phyloP scores from a whole-genome alignment of 2,113 vertebrate species.

The Furnarius figulus region DNA sequence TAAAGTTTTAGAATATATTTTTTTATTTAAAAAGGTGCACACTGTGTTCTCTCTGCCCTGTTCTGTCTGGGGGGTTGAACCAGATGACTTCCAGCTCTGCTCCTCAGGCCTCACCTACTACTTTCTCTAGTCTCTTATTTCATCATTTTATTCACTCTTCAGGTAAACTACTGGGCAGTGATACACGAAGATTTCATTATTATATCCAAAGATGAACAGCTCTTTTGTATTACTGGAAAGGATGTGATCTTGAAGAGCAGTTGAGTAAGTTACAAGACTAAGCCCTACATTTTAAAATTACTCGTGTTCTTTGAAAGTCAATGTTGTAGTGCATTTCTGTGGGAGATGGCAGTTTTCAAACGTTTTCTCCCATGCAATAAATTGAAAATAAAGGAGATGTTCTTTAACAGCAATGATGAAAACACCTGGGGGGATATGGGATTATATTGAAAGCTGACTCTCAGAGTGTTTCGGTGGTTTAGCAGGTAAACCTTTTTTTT shows the following conservation, averaged over 20 bases:
- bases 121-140: not conserved
- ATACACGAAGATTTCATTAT: constrained; percentile 23
- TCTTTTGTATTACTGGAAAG: not conserved
- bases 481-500: not conserved
- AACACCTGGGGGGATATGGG: not conserved
- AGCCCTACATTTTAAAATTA: constrained; percentile 1
- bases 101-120: not conserved
- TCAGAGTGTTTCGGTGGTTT: not conserved
- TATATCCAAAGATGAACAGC: not conserved
- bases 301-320: not conserved
- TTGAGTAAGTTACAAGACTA: not conserved
- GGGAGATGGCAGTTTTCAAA: constrained; percentile 11
- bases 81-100: not conserved
- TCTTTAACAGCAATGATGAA: not conserved
- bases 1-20: not conserved
- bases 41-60: not conserved
- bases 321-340: not conserved
- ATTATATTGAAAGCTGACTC: not conserved
- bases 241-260: not conserved
- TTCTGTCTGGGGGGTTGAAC: not conserved
- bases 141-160: not conserved
- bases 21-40: not conserved
- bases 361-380: not conserved
- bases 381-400: not conserved
- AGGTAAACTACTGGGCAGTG: not conserved